Evolutionary conservation across 1,140 invertebrate species (phyloP).

Genomic region (Wasmannia auropunctata): DNA sequence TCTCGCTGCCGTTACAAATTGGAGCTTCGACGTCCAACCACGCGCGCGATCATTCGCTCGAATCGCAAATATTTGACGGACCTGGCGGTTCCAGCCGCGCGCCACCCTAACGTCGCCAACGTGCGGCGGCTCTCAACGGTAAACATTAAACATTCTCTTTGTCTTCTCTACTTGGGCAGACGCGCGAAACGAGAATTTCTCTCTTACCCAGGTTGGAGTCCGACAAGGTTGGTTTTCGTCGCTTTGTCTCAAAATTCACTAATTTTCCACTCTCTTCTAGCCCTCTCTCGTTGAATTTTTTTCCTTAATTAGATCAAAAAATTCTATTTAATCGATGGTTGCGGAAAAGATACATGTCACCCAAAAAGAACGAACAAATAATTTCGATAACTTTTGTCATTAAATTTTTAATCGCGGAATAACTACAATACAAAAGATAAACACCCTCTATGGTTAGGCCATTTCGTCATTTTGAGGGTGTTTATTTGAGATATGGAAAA

Average conservation of each 20-base stretch:
- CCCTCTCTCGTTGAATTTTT: not conserved
- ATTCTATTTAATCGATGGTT: not conserved
- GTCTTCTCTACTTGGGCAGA: not conserved
- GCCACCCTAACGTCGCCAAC: not conserved
- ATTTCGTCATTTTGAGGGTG: not conserved
- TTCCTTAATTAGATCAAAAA: not conserved
- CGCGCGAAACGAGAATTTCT: not conserved
- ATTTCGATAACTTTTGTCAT: not conserved
- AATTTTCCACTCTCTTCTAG: not conserved
- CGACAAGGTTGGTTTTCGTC: not conserved
- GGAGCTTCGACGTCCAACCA: not conserved
- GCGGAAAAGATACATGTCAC: not conserved
- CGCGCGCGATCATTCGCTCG: conserved; percentile 10
- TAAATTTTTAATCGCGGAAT: not conserved
- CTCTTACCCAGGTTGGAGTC: not conserved
- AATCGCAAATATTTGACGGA: conserved; percentile 54
- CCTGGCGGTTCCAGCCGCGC: conserved; percentile 1
- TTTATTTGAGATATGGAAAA: conserved; percentile 1
- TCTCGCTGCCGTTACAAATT: not conserved
- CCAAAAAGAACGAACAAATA: no score
- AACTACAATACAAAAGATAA: no score
- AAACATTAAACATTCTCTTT: conserved; percentile 9
- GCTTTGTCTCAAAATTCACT: not conserved
- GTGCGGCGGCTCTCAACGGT: not conserved
- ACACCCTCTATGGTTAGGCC: not conserved